These are phyloP conservation scores for Iguana delicatissima DNA, from an alignment of 2,797 vertebrate species.

Conservation along the genomic window DNA sequence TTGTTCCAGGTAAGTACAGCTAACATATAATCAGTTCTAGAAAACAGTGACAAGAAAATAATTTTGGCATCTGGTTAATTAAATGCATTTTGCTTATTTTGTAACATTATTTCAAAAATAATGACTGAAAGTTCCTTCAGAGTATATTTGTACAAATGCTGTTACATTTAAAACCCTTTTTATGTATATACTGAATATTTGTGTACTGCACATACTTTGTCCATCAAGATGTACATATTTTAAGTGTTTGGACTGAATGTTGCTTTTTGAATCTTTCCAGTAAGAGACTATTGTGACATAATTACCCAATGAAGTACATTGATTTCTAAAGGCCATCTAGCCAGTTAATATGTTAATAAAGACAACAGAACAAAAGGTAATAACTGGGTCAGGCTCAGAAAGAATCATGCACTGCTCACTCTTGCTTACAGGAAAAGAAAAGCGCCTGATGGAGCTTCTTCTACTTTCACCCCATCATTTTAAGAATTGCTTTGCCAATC, in stretches of 20 bases:
- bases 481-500: slow-evolving; percentile 83
- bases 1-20: slow-evolving; percentile 66
- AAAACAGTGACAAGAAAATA: slow-evolving; percentile 69
- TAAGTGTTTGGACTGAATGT: slow-evolving; percentile 67
- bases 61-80: slow-evolving; percentile 73
- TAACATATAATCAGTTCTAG: slow-evolving; percentile 64
- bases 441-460: slow-evolving; percentile 72
- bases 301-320: slow-evolving; percentile 74
- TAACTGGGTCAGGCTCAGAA: slow-evolving; percentile 70
- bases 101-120: slow-evolving; percentile 36
- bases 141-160: slow-evolving; percentile 57
- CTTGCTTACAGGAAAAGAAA: slow-evolving; percentile 74
- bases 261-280: slow-evolving; percentile 62
- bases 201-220: slow-evolving; percentile 32
- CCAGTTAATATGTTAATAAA: slow-evolving; percentile 78
- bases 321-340: slow-evolving; percentile 69
- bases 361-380: slow-evolving; percentile 74
- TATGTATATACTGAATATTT: slow-evolving; percentile 50
- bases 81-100: slow-evolving; percentile 66
- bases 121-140: slow-evolving; percentile 37
- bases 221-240: slow-evolving; percentile 62
- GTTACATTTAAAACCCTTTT: slow-evolving; percentile 52
- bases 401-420: slow-evolving; percentile 56
- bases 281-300: slow-evolving; percentile 66
- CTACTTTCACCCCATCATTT: slow-evolving; percentile 78